A percentile compares a stretch with the other conserved stretches of the same genome.
Evolutionary conservation across 2,797 vertebrate species (phyloP).

Genomic region (Columba guinea): DNA sequence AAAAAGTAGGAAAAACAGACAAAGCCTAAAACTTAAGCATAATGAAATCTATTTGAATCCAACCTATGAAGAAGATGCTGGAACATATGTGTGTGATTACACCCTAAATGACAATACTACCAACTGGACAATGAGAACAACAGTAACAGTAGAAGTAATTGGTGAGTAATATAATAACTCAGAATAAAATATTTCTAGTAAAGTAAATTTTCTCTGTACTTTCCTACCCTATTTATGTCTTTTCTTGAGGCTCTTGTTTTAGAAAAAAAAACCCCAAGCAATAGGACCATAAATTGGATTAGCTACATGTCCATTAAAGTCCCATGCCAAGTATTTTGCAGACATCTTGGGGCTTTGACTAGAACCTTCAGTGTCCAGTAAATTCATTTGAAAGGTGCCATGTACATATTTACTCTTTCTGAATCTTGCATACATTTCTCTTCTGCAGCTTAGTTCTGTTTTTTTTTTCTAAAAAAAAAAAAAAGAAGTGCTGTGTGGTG

Average conservation of each 20-base stretch:
- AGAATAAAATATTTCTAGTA: not conserved
- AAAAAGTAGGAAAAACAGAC: not conserved
- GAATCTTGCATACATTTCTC: not conserved
- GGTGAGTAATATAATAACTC: conserved; percentile 60
- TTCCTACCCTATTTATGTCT: not conserved
- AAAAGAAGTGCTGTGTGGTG: not conserved
- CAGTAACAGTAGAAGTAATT: conserved; percentile 57
- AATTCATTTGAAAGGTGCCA: not conserved
- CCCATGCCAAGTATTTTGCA: not conserved
- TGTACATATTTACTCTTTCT: not conserved
- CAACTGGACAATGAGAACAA: conserved; percentile 71
- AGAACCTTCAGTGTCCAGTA: not conserved
- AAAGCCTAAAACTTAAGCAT: conserved; percentile 20
- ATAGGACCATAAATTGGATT: not conserved
- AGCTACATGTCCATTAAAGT: not conserved
- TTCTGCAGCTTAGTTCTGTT: not conserved
- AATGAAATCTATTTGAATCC: conserved; percentile 50
- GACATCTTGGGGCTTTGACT: not conserved
- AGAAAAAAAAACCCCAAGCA: not conserved
- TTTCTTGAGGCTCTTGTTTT: not conserved
- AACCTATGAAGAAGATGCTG: conserved; percentile 63
- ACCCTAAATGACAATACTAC: conserved; percentile 25
- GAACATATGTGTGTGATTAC: conserved; percentile 77
- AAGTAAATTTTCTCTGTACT: not conserved
- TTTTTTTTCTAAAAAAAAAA: not conserved